Evolutionary conservation across 2,888 invertebrate genomes (phyloP).

Genomic region (Syrphus vitripennis): DNA sequence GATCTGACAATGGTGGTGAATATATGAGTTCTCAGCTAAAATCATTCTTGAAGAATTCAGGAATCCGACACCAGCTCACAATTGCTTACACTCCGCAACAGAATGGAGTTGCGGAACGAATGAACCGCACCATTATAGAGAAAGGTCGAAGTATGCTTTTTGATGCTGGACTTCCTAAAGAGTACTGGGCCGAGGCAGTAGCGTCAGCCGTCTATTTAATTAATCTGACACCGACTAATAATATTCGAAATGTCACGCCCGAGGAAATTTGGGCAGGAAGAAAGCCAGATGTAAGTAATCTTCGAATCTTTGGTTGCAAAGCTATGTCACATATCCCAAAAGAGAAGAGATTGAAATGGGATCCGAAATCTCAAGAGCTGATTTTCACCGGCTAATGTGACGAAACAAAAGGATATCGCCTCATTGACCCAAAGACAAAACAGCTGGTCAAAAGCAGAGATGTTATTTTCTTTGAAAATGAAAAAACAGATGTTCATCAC

Average conservation of each 20-base stretch:
- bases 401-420: slow-evolving; percentile 1
- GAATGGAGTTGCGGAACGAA: not conserved
- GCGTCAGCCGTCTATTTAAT: not conserved
- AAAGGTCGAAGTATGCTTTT: slow-evolving; percentile 6
- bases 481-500: not conserved
- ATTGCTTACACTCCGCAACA: not conserved
- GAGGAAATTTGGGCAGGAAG: slow-evolving; percentile 2
- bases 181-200: not conserved
- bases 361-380: slow-evolving; percentile 4
- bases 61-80: not conserved
- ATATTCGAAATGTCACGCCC: not conserved
- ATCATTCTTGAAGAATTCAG: not conserved
- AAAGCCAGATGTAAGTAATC: not conserved
- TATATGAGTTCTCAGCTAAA: not conserved
- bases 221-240: not conserved
- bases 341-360: slow-evolving; percentile 17
- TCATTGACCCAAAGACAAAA: slow-evolving; percentile 9
- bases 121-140: slow-evolving; percentile 2
- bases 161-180: not conserved
- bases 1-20: not conserved
- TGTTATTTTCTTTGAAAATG: not conserved
- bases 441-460: not conserved
- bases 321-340: slow-evolving; percentile 14
- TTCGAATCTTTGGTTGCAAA: not conserved
- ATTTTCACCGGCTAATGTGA: slow-evolving; percentile 10